Percentiles rank a stretch among this genome's conserved stretches.
Evolutionary conservation across 2,888 invertebrate genomes (phyloP).

Genomic region (Eristalis arbustorum): DNA sequence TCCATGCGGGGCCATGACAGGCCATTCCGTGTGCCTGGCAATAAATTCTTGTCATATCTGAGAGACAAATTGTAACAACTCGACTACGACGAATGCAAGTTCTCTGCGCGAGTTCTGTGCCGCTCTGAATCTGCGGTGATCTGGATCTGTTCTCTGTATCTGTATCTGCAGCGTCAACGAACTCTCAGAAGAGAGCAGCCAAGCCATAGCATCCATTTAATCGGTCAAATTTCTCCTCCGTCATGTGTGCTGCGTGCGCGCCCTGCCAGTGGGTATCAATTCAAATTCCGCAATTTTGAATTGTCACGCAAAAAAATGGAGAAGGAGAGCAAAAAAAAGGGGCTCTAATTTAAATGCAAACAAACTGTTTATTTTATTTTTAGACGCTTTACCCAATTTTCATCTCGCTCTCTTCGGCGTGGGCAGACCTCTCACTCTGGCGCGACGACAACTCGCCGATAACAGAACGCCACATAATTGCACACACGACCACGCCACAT

Average conservation of each 20-base stretch:
- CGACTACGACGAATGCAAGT: conserved; percentile 23
- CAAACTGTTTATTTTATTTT: conserved; percentile 67
- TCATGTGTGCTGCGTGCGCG: conserved; percentile 19
- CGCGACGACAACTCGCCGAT: conserved; percentile 1
- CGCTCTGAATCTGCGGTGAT: not conserved
- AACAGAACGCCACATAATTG: conserved; percentile 56
- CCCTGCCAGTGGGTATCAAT: conserved; percentile 18
- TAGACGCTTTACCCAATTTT: conserved; percentile 64
- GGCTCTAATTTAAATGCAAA: conserved; percentile 68
- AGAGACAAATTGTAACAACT: conserved; percentile 66
- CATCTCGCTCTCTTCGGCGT: conserved; percentile 24
- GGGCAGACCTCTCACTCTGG: not conserved
- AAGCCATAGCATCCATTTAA: not conserved
- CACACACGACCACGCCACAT: conserved; percentile 27
- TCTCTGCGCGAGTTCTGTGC: not conserved
- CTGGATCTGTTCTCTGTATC: not conserved
- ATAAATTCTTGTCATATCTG: conserved; percentile 68
- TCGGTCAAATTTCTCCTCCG: conserved; percentile 37
- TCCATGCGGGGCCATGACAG: conserved; percentile 1
- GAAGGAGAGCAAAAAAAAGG: conserved; percentile 31
- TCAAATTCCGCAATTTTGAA: conserved; percentile 59
- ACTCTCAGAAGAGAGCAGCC: conserved; percentile 39
- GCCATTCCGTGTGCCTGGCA: conserved; percentile 37
- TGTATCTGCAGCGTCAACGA: conserved; percentile 57
- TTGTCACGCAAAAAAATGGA: conserved; percentile 55